These are phyloP conservation scores for Pyrrhosoma nymphula DNA, from an alignment of 2,888 invertebrate genomes.

Conservation along the genomic window DNA sequence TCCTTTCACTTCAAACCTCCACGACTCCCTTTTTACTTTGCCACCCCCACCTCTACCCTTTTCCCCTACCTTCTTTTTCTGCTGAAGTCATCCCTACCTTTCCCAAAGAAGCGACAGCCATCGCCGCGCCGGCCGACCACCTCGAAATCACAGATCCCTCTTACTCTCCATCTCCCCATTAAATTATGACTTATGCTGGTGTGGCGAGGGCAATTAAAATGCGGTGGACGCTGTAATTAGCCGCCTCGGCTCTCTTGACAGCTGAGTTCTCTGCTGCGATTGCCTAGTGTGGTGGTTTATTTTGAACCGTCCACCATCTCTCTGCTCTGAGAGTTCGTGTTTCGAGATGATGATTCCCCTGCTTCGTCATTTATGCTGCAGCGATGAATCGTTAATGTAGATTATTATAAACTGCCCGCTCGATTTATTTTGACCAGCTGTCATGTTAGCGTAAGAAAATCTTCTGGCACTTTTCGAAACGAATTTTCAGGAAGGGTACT, in stretches of 20 bases:
- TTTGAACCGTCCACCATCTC: not conserved
- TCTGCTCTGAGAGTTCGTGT: not conserved
- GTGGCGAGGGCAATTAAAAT: not conserved
- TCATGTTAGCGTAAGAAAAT: no score
- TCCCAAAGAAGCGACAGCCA: not conserved
- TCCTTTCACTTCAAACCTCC: no score
- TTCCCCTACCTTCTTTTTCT: not conserved
- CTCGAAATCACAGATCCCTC: not conserved
- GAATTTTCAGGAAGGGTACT: no score
- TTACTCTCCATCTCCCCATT: not conserved
- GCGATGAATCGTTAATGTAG: no score
- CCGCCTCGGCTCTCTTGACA: not conserved
- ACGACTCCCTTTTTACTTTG: no score
- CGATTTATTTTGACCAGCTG: no score
- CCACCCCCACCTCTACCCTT: no score
- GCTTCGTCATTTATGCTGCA: not conserved
- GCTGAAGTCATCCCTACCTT: not conserved
- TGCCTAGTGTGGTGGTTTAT: not conserved
- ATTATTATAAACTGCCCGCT: no score
- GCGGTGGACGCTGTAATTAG: not conserved
- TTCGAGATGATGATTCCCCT: not conserved
- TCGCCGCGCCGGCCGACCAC: not conserved
- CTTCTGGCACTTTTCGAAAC: no score
- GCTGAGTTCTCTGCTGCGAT: not conserved
- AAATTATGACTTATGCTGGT: not conserved